A percentile compares a stretch with the other conserved stretches of the same genome.
Conservation (phyloP, 2,888 invertebrate species). For the Trissonchulus latispiculum region DNA sequence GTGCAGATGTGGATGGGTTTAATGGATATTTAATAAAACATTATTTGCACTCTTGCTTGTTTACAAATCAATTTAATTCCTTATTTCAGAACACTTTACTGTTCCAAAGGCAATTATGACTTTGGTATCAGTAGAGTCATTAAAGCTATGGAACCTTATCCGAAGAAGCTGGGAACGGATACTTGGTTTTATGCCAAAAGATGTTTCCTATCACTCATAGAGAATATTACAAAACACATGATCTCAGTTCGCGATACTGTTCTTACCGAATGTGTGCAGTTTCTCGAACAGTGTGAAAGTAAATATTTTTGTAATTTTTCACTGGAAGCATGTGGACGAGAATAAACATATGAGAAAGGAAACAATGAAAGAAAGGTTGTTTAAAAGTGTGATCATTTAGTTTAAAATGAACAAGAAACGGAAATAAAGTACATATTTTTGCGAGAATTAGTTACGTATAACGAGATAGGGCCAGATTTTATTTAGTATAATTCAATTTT, state of each 20-base stretch:
- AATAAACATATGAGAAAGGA: no score
- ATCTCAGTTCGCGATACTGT: conserved; percentile 75
- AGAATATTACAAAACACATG: conserved; percentile 79
- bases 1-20: no score
- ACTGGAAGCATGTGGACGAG: no score
- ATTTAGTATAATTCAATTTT: no score
- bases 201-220: conserved; percentile 81
- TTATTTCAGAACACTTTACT: conserved; percentile 73
- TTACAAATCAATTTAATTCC: background rate
- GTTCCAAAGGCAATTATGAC: conserved; percentile 96
- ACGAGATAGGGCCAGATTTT: no score
- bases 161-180: conserved; percentile 87
- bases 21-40: no score
- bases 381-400: no score
- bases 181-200: conserved; percentile 97
- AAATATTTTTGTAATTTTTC: conserved; percentile 24
- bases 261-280: conserved; percentile 72
- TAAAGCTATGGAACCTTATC: conserved; percentile 85
- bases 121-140: conserved; percentile 95
- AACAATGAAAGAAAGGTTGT: no score
- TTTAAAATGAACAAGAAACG: no score
- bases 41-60: background rate
- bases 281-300: conserved; percentile 76
- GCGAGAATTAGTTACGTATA: no score
- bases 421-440: no score